Evolutionary conservation across 35 echinoderm and acorn worm genomes (phyloP).

Genomic region (Lytechinus variegatus): DNA sequence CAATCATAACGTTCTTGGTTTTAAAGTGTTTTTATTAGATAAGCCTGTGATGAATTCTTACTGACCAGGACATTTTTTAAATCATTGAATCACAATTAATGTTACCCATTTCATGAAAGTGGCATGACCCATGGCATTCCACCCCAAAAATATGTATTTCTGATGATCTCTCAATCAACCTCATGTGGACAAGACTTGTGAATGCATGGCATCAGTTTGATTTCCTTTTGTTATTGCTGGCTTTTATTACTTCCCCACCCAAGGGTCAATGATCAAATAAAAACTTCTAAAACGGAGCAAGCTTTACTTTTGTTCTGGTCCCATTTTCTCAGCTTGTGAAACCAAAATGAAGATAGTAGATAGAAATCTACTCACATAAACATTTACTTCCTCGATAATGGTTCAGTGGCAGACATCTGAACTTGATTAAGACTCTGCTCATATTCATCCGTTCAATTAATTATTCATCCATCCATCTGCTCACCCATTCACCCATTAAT

Average conservation of each 20-base stretch:
- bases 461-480: not conserved
- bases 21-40: no score
- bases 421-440: not conserved
- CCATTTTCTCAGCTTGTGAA: not conserved
- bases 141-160: no score
- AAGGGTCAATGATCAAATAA: not conserved
- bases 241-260: not conserved
- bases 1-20: no score
- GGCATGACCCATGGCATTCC: no score
- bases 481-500: no score
- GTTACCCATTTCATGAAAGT: no score
- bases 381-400: not conserved
- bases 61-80: no score
- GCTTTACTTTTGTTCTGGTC: not conserved
- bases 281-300: not conserved
- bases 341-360: not conserved
- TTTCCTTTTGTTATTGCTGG: not conserved
- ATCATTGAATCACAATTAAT: no score
- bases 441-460: not conserved
- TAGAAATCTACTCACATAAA: not conserved
- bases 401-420: no score
- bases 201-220: not conserved
- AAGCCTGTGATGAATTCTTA: no score
- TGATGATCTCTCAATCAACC: no score
- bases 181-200: no score